Base-by-base conservation (phyloP, 2,888 invertebrate genomes). In the Xestia xanthographa region DNA sequence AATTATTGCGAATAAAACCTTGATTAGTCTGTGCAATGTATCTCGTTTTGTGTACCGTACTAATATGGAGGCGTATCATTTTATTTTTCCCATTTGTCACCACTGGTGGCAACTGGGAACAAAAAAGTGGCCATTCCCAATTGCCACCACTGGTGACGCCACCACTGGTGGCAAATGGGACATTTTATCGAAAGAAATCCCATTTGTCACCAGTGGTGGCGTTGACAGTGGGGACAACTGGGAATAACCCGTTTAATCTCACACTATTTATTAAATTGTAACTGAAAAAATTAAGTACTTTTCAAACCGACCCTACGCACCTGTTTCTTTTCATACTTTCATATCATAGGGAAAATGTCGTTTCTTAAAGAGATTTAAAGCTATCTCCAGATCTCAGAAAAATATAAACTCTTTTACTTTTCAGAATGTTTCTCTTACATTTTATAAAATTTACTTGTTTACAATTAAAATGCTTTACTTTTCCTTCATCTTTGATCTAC, bases 261-360 rank as follows among this genome's bases (percentile, higher is more conserved):
- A 72, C 66, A 82, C 66, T 60, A 56, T 63, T 66, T 38, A 79
- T 75, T 62, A 75, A 65, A 72, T 3, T 69, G 20, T 66, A 48
- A 62, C 38, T 68, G 5, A 38, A 53, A 50, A 22, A 53, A 72
- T 29, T 58, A 48, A 29, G 29, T 58, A 48, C 38, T 53, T 65
- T 45, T 53, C 45, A 34, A 78, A 66, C 58, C 41, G 2, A 22
- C 43, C 53, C n/a, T 22, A 22, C 22, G 9, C 38, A 50, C n/a
- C 4, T 0, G 34, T n/a, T 22, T n/a, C 50, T 66, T 60, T 79
- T 29, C 29, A n/a, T 5, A 22, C 45, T 20, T 34, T 67, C 34
- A 29, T 38, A 50, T 65, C 26, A 48, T 20, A 67, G 26, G 45
- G n/a, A 56, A 63, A 74, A 26, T 20, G 5, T 17, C 34, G 22